Percentiles rank a stretch among this genome's conserved stretches.
Evolutionary conservation across 2,888 invertebrate genomes (phyloP).

Genomic region (Anarsia innoxiella): DNA sequence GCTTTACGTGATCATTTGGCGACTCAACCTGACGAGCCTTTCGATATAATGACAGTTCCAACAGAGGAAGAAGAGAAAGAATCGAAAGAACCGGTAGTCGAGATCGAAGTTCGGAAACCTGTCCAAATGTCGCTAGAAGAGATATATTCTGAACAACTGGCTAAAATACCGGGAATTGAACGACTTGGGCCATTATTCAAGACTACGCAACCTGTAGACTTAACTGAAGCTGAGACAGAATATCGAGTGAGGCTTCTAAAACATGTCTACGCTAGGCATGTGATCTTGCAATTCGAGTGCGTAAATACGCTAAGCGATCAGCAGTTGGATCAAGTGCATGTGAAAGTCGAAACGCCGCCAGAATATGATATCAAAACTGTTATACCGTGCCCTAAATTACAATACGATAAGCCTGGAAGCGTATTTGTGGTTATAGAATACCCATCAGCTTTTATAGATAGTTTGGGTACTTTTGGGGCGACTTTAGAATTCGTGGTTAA

Average conservation of each 20-base stretch:
- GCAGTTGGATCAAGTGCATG: conserved; percentile 92
- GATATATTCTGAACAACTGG: conserved; percentile 87
- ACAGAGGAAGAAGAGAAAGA: conserved; percentile 89
- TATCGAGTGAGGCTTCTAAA: conserved; percentile 94
- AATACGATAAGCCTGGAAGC: conserved; percentile 90
- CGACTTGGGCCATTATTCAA: conserved; percentile 91
- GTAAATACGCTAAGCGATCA: conserved; percentile 97
- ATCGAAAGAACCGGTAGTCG: conserved; percentile 83
- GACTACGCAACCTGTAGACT: conserved; percentile 87
- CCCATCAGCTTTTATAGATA: conserved; percentile 71
- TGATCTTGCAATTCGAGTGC: conserved; percentile 97
- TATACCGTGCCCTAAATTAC: conserved; percentile 83
- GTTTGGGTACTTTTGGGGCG: conserved; percentile 88
- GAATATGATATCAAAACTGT: conserved; percentile 84
- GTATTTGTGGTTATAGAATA: conserved; percentile 88
- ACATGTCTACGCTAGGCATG: conserved; percentile 89
- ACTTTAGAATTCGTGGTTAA: conserved; percentile 95
- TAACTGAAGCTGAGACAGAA: conserved; percentile 99
- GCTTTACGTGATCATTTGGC: conserved; percentile 88
- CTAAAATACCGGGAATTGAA: conserved; percentile 88
- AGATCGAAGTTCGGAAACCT: conserved; percentile 86
- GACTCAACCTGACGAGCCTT: conserved; percentile 81
- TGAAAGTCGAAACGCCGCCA: conserved; percentile 89
- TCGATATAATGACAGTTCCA: conserved; percentile 91
- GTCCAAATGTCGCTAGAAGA: conserved; percentile 91